Percentiles rank a stretch among this genome's conserved stretches.
Evolutionary conservation across 2,113 vertebrate genomes (phyloP).

Genomic region (Aegypius monachus): DNA sequence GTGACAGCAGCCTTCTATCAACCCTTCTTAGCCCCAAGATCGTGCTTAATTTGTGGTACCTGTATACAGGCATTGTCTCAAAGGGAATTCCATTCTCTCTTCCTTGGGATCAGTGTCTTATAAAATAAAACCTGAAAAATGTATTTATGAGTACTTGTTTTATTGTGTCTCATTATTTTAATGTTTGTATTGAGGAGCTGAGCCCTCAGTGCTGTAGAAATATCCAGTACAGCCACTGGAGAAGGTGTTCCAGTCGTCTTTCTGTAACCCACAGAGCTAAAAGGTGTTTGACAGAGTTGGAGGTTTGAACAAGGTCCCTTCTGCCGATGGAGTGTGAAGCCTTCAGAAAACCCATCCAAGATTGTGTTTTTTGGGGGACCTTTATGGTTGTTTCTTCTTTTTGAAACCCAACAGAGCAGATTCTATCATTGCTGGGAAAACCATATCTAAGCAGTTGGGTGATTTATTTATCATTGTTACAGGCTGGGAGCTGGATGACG

Average conservation of each 20-base stretch:
- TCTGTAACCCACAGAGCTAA: not conserved
- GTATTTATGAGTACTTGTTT: not conserved
- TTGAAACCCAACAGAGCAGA: not conserved
- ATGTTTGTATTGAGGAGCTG: not conserved
- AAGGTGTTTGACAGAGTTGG: not conserved
- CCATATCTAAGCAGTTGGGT: not conserved
- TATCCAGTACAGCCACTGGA: not conserved
- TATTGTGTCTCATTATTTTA: not conserved
- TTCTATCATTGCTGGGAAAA: not conserved
- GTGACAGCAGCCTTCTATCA: not conserved
- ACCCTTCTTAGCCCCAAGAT: not conserved
- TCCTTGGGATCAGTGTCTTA: not conserved
- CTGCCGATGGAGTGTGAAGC: not conserved
- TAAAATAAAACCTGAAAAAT: not conserved
- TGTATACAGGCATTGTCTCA: not conserved
- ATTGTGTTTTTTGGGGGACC: fast-evolving
- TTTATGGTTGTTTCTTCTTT: not conserved
- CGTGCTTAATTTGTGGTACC: not conserved
- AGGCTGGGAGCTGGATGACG: not conserved
- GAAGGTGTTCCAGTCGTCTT: not conserved
- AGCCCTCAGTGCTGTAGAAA: not conserved
- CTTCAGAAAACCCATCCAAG: not conserved
- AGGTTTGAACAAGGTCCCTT: not conserved
- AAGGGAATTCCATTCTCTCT: not conserved
- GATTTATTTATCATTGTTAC: not conserved